These are phyloP conservation scores for Orchestia grillus DNA, from an alignment of 1,140 invertebrate species.

Conservation along the genomic window DNA sequence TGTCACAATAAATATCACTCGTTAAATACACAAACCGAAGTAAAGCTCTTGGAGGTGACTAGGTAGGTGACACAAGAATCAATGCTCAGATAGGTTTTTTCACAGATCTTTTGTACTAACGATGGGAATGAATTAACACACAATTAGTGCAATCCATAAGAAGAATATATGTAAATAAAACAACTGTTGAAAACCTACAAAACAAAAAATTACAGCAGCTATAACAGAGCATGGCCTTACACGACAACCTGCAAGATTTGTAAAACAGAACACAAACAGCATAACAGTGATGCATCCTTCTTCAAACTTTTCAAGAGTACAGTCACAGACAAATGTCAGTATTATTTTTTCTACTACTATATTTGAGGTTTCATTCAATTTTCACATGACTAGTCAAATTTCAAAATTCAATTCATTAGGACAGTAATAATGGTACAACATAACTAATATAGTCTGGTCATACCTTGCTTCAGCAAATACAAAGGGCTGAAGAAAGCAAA, in stretches of 20 bases:
- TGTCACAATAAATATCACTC: background rate
- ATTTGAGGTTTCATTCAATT: background rate
- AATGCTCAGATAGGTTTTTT: background rate
- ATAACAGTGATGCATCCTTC: background rate
- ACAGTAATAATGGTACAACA: background rate
- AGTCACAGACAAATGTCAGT: background rate
- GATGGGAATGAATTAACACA: background rate
- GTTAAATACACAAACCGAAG: background rate
- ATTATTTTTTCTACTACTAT: background rate
- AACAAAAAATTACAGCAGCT: background rate
- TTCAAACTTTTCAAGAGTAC: background rate
- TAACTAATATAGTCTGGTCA: background rate
- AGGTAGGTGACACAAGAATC: background rate
- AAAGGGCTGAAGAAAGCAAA: background rate
- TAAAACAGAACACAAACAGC: background rate
- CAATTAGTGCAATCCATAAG: background rate
- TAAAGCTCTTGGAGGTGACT: background rate
- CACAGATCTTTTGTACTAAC: background rate
- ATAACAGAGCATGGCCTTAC: background rate
- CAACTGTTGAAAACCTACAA: background rate
- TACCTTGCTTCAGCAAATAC: background rate
- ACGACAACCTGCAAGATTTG: no score
- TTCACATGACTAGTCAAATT: background rate
- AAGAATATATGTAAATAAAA: background rate
- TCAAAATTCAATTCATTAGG: background rate